Evolutionary conservation across 1,140 invertebrate genomes (phyloP).

Genomic region (Calycopis cecrops): DNA sequence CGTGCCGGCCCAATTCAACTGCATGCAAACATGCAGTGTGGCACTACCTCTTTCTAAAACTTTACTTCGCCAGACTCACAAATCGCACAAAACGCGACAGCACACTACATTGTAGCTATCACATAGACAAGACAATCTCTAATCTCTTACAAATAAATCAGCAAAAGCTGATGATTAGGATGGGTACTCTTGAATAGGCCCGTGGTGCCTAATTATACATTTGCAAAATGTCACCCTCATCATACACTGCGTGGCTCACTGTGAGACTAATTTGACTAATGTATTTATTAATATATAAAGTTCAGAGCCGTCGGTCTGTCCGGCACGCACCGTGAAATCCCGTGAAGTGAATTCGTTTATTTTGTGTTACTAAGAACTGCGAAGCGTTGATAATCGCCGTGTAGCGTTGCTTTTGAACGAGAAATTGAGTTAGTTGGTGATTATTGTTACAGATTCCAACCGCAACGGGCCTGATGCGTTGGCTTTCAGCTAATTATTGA

Average conservation of each 20-base stretch:
- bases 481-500: too few species aligned
- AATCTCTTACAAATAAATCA: too few species aligned
- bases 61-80: too few species aligned
- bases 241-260: neutral
- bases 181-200: too few species aligned
- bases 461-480: neutral
- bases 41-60: too few species aligned
- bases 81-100: too few species aligned
- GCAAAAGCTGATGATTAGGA: too few species aligned
- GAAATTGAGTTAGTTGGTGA: slow-evolving; percentile 4
- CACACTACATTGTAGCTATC: too few species aligned
- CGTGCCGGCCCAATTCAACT: too few species aligned
- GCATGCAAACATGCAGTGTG: too few species aligned
- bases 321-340: neutral
- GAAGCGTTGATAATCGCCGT: slow-evolving; percentile 5
- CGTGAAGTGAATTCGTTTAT: slow-evolving; percentile 7
- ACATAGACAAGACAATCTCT: too few species aligned
- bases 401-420: neutral
- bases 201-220: neutral
- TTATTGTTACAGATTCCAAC: neutral
- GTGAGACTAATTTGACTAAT: slow-evolving; percentile 9
- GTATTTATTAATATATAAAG: neutral
- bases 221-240: slow-evolving; percentile 5
- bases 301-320: neutral
- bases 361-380: slow-evolving; percentile 6